phyloP scores from a whole-genome alignment of 1,140 invertebrate genomes.

The Oedothorax gibbosus region DNA sequence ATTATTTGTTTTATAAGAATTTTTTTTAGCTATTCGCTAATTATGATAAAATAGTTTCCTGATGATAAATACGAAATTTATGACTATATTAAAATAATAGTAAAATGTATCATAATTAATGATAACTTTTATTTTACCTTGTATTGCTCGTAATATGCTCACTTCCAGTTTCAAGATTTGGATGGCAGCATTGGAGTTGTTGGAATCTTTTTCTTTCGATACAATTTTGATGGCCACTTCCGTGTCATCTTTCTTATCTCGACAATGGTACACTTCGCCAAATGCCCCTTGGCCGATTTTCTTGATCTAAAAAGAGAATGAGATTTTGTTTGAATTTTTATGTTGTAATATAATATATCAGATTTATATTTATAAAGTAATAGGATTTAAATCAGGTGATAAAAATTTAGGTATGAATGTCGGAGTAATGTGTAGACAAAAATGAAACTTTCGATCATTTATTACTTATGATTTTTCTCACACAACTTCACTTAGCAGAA shows the following conservation, averaged over 20 bases:
- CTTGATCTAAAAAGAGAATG: constrained; percentile 23
- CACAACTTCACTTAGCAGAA: no score
- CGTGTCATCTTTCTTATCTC: constrained; percentile 95
- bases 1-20: no score
- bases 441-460: no score
- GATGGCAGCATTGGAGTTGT: constrained; percentile 82
- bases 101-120: neutral
- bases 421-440: no score
- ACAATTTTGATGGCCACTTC: constrained; percentile 98
- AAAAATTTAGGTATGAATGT: no score
- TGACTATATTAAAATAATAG: neutral
- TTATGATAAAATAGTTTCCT: neutral
- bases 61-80: neutral
- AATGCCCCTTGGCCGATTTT: constrained; percentile 97
- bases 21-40: no score
- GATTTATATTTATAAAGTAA: no score
- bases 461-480: no score
- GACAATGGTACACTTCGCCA: constrained; percentile 98
- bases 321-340: no score
- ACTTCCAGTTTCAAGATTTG: constrained; percentile 99
- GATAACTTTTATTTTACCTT: constrained; percentile 73
- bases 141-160: constrained; percentile 90
- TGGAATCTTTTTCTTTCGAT: constrained; percentile 76
- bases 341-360: no score
- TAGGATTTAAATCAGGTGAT: no score